Conservation (phyloP, 1,140 invertebrate genomes). For the Pseudomyrmex dendroicus region DNA sequence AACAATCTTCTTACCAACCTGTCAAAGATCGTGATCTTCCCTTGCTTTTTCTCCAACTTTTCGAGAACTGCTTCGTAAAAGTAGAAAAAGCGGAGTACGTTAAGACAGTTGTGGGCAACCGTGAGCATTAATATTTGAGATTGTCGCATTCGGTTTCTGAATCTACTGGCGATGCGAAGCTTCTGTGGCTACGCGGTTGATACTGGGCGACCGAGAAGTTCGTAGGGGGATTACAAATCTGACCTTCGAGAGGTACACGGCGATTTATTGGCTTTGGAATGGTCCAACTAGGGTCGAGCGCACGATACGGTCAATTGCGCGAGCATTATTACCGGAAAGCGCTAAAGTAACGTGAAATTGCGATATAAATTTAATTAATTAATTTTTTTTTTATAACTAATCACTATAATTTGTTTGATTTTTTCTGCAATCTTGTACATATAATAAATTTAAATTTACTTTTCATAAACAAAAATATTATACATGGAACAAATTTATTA, state of each 20-base stretch:
- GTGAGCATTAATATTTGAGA: constrained; percentile 60
- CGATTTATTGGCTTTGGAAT: constrained; percentile 67
- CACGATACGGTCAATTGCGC: constrained; percentile 32
- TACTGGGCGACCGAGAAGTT: constrained; percentile 42
- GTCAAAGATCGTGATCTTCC: constrained; percentile 19
- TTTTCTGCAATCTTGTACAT: too few species aligned
- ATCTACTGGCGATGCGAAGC: constrained; percentile 32
- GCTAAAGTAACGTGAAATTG: constrained; percentile 17
- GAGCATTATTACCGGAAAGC: constrained; percentile 46
- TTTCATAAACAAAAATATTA: too few species aligned
- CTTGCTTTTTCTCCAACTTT: constrained; percentile 37
- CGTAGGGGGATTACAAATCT: constrained; percentile 59
- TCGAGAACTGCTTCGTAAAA: constrained; percentile 32
- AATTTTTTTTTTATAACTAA: too few species aligned
- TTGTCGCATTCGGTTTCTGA: constrained; percentile 46
- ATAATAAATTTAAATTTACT: too few species aligned
- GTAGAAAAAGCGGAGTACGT: constrained; percentile 9
- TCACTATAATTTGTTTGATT: too few species aligned
- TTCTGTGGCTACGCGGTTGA: constrained; percentile 39
- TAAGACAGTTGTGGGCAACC: constrained; percentile 36
- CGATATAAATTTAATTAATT: background rate
- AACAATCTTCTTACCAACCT: background rate
- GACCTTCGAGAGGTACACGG: constrained; percentile 36
- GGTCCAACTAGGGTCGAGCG: constrained; percentile 41
- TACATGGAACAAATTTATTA: too few species aligned